Base-by-base conservation (phyloP, 2,888 invertebrate species). In the Coelinius sp. region DNA sequence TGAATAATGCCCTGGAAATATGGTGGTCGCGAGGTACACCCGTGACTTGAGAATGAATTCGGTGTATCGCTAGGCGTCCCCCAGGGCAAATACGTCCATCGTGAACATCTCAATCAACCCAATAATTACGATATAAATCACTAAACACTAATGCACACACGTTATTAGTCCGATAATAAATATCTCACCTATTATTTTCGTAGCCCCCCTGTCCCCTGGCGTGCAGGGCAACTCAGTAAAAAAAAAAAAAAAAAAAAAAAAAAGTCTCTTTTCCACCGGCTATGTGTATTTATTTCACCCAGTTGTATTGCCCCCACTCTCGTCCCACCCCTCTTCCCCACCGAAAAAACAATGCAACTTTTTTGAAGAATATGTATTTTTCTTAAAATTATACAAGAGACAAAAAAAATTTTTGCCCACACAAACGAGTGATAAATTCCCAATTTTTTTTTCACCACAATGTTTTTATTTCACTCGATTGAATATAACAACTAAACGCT, bases 401-500 rank as follows among this genome's bases (percentile, higher is more conserved):
- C n/a, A n/a, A 1, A 10, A 31, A 3, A 17, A 35, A 10, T 20
- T 6, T 20, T 35, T 35, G 14, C 6, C 7, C n/a, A 27, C 7
- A 4, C 3, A 6, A 53, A 1, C 1, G 2, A 24, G 2, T 7
- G 53, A 22, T 12, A 10, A 31, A 17, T 5, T n/a, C 2, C 4
- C 4, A 20, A 1, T 1, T 31, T 31, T 59, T 31, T 59, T 31
- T 14, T 35, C 17, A 20, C 17, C 35, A 31, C 25, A 10, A 3
- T 35, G 31, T 35, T 35, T 35, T 59, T 59, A 31, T 35, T 31
- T 31, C 14, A 20, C 17, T 56, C 14, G n/a, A 35, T n/a, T 5
- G 31, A 25, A 52, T 69, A 64, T 73, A 73, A 73, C 73, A 71
- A 78, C 76, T 81, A 77, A 80, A 81, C 78, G 73, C 80, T 78